Conservation (phyloP, 2,888 invertebrate genomes). For the Ormyrus thymus region DNA sequence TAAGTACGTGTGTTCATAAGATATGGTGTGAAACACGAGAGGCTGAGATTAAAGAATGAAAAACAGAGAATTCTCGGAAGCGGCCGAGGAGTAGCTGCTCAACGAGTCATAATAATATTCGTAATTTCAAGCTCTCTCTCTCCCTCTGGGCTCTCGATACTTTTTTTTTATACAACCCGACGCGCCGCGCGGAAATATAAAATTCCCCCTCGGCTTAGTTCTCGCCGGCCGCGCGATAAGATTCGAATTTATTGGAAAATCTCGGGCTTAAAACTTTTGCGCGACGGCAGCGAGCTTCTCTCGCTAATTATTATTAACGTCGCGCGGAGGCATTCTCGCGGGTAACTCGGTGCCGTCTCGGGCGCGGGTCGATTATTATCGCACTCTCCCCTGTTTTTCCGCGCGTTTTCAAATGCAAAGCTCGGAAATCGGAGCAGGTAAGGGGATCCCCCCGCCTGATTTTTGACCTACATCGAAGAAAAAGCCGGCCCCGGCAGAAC, state of each 20-base stretch:
- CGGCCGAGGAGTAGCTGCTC: conserved; percentile 43
- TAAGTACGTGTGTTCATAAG: conserved; percentile 60
- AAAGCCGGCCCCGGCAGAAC: too few species aligned
- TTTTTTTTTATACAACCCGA: not conserved
- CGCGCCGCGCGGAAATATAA: conserved; percentile 49
- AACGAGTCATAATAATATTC: conserved; percentile 68
- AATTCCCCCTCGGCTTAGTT: conserved; percentile 16
- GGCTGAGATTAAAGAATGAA: conserved; percentile 74
- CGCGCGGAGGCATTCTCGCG: not conserved
- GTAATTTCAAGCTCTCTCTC: conserved; percentile 69
- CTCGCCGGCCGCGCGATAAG: conserved; percentile 18
- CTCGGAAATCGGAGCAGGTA: too few species aligned
- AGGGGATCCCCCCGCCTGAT: too few species aligned
- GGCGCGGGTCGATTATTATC: conserved; percentile 18
- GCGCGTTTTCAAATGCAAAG: too few species aligned
- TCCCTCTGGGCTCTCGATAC: conserved; percentile 38
- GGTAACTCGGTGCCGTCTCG: not conserved
- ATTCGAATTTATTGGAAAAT: conserved; percentile 32
- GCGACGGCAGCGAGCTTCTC: too few species aligned
- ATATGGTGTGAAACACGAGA: conserved; percentile 73
- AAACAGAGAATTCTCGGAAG: conserved; percentile 74
- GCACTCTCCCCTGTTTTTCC: conserved; percentile 3
- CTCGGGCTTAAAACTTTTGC: not conserved
- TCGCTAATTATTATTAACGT: too few species aligned
- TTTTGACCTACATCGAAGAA: too few species aligned